phyloP scores from a whole-genome alignment of 2,113 vertebrate species.

The Cygnus atratus region DNA sequence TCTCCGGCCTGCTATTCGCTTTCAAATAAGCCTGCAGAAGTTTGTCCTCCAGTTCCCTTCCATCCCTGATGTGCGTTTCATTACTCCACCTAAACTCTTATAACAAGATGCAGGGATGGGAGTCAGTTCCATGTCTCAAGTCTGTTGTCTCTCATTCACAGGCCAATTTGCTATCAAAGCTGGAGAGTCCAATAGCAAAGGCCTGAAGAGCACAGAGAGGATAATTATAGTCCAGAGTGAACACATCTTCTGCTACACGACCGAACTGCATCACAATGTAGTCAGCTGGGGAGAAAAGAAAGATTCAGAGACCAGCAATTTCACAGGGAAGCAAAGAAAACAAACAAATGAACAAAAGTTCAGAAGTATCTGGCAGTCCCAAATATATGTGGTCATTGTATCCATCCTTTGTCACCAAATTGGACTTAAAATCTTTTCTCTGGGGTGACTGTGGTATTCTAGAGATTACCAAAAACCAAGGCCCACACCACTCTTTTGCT shows the following conservation, averaged over 20 bases:
- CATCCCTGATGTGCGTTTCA: not conserved
- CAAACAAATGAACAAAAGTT: not conserved
- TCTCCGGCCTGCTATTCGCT: not conserved
- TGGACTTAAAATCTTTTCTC: not conserved
- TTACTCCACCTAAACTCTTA: not conserved
- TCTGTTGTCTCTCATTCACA: constrained; percentile 82
- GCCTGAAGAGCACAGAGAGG: constrained; percentile 96
- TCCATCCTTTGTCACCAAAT: not conserved
- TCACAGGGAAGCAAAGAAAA: not conserved
- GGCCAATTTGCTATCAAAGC: constrained; percentile 96
- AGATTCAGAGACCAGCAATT: not conserved
- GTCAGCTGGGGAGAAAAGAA: constrained; percentile 79
- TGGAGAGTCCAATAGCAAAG: constrained; percentile 95
- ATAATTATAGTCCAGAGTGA: constrained; percentile 96
- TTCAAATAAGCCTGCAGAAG: not conserved
- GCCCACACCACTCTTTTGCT: not conserved
- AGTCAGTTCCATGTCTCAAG: not conserved
- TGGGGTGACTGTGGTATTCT: not conserved
- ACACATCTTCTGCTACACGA: constrained; percentile 92
- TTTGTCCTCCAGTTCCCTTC: constrained; percentile 10
- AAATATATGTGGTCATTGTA: not conserved
- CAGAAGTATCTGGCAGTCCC: not conserved
- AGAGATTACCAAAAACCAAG: not conserved
- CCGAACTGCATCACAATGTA: constrained; percentile 99
- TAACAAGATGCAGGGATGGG: not conserved